phyloP scores from a whole-genome alignment of 2,113 vertebrate genomes.

The Cololabis saira region DNA sequence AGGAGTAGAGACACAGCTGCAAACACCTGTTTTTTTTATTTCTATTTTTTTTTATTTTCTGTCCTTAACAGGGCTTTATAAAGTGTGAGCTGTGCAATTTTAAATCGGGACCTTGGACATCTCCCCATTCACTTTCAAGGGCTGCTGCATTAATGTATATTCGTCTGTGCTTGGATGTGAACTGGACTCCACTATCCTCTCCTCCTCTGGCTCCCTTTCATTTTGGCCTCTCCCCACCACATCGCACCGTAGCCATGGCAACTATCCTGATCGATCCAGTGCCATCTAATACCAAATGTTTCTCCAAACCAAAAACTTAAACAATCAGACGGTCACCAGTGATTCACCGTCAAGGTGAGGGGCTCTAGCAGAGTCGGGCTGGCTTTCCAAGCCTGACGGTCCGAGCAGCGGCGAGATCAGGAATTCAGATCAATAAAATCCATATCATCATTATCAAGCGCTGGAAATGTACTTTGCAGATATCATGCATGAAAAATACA shows the following conservation, averaged over 20 bases:
- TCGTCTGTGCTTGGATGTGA: neutral
- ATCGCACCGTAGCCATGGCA: constrained; percentile 81
- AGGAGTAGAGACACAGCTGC: constrained; percentile 25
- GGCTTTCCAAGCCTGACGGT: neutral
- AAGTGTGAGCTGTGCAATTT: constrained; percentile 26
- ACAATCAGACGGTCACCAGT: constrained; percentile 33
- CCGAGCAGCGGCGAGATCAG: neutral
- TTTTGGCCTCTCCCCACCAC: constrained; percentile 54
- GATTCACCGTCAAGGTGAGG: neutral
- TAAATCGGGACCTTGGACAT: constrained; percentile 61
- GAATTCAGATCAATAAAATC: neutral
- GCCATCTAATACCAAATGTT: constrained; percentile 89
- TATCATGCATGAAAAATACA: constrained; percentile 10
- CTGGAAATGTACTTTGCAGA: neutral
- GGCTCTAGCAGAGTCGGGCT: constrained; percentile 23
- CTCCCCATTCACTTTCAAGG: constrained; percentile 43
- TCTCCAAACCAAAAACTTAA: constrained; percentile 75
- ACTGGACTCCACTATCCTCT: constrained; percentile 49
- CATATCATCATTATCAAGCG: neutral
- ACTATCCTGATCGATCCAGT: constrained; percentile 91
- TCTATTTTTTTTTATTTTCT: constrained; percentile 2
- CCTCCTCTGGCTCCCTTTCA: constrained; percentile 20
- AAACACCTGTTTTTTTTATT: constrained; percentile 11
- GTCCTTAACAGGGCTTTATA: constrained; percentile 35
- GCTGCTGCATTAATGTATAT: neutral